Evolutionary conservation across 2,888 invertebrate species (phyloP), one percentile per base, ranked within the genome.

Genomic region (Dynastes grantii): DNA sequence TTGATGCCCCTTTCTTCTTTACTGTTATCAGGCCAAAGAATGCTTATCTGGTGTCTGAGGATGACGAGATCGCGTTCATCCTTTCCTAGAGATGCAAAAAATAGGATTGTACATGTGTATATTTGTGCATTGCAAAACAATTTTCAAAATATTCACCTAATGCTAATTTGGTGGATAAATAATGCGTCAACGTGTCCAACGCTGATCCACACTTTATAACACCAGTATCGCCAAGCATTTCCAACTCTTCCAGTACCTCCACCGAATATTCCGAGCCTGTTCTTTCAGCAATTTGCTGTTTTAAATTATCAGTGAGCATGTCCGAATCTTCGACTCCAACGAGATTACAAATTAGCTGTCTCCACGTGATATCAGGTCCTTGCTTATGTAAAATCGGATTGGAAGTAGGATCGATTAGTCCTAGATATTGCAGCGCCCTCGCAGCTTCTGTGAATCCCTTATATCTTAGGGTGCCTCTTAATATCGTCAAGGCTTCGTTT

Each of bases 281-380:
- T 64, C 94, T 92, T 82, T 98, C 97, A 0, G 92, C 91, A 11
- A 98, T 90, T 81, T 95, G 93, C 53, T 95, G 94, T 87, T 95
- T 96, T 40, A 99, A 90, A 87, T 98, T 98, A 87, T 97, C 98
- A 85, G 95, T 95, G 90, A 99, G 96, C 82, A 98, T 97, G 84
- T 97, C 95, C 2, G 93, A 91, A 84, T 95, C 95, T 79, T 95
- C 92, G 82, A 97, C 89, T 0, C 97, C 98, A 78, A 98, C 90
- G 64, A 97, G 90, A 84, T 95, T 94, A 85, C 97, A 97, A 61
- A 98, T 92, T 76, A 98, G 91, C 51, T 85, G 87, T 89, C 96
- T 96, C 99, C 99, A 99, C 9, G 98, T 98, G 45, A 98, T 94
- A 81, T 97, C 97, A 0, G 99, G 99, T 63, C 99, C 99, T 86